Percentiles rank a stretch among this genome's conserved stretches.
phyloP scores from a whole-genome alignment of 2,797 vertebrate species.

The Pristis pectinata region DNA sequence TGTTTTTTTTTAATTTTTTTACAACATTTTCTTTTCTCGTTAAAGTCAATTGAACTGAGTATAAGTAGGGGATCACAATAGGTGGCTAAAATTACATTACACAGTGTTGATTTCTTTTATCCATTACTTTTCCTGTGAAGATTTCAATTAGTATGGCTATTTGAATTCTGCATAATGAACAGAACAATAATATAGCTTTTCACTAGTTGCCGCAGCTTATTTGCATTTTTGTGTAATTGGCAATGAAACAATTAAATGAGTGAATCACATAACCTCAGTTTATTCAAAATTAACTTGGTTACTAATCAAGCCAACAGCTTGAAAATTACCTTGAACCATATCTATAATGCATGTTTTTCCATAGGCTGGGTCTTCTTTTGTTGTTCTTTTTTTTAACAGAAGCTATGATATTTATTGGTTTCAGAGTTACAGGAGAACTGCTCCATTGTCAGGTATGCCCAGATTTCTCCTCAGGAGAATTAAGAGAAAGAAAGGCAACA shows the following conservation, averaged over 20 bases:
- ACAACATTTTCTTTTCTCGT: too few relatives aligned
- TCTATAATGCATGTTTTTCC: neutral
- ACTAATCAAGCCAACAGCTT: neutral
- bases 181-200: neutral
- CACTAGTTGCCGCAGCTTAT: neutral
- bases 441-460: neutral
- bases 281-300: neutral
- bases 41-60: too few relatives aligned
- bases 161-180: neutral
- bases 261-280: neutral
- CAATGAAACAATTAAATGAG: neutral
- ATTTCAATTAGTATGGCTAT: neutral
- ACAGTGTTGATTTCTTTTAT: too few relatives aligned
- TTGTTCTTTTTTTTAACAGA: neutral
- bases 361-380: neutral
- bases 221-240: neutral
- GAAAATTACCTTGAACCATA: neutral
- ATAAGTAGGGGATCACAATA: too few relatives aligned
- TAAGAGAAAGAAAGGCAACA: neutral
- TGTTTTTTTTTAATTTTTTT: too few relatives aligned
- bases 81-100: too few relatives aligned
- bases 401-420: neutral
- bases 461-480: neutral
- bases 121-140: neutral
- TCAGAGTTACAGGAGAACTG: neutral